Evolutionary conservation across 35 echinoderm and acorn worm genomes (phyloP).

Genomic region (Stichopus chloronotus): DNA sequence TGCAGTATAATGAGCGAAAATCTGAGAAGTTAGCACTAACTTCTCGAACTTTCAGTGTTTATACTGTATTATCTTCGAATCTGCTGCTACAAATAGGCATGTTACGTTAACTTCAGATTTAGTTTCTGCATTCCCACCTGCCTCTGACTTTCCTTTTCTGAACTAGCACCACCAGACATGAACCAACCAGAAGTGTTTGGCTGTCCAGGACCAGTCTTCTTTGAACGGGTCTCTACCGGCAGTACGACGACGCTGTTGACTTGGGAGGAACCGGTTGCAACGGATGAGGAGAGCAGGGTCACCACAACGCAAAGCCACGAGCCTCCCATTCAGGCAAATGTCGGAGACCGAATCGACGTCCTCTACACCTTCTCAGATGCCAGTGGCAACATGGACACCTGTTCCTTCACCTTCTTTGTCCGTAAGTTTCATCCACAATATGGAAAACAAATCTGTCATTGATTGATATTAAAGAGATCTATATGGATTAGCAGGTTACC

Average conservation of each 20-base stretch:
- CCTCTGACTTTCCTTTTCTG: not conserved
- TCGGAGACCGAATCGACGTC: not conserved
- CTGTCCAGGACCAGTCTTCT: not conserved
- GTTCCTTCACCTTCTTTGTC: constrained; percentile 39
- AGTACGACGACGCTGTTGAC: not conserved
- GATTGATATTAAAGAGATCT: too few relatives aligned
- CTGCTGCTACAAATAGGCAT: too few relatives aligned
- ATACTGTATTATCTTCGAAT: too few relatives aligned
- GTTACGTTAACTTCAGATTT: too few relatives aligned
- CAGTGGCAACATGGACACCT: not conserved
- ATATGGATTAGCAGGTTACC: too few relatives aligned
- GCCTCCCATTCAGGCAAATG: not conserved
- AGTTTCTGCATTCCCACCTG: too few relatives aligned
- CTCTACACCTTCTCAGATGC: constrained; percentile 21
- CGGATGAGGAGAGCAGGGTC: constrained; percentile 27
- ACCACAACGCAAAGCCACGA: not conserved
- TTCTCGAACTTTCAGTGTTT: too few relatives aligned
- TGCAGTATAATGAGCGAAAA: too few relatives aligned
- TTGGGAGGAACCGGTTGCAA: constrained; percentile 34
- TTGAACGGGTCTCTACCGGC: constrained; percentile 21
- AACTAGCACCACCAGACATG: not conserved
- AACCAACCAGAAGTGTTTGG: not conserved
- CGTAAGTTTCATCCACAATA: not conserved
- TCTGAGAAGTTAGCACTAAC: too few relatives aligned
- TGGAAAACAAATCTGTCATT: too few relatives aligned